phyloP scores from a whole-genome alignment of 2,797 vertebrate species.

The Lindbergichthys nudifrons region DNA sequence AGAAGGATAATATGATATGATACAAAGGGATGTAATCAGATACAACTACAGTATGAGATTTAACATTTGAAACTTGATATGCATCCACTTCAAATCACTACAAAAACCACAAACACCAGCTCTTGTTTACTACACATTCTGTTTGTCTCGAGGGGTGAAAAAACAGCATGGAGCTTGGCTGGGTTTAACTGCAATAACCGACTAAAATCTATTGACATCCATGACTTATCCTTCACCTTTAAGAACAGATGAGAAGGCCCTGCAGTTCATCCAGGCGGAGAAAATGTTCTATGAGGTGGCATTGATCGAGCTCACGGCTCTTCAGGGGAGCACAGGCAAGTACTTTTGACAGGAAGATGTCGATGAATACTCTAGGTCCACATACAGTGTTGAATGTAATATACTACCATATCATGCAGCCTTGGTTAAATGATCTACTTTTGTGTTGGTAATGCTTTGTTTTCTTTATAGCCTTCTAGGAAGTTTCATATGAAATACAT shows the following conservation, averaged over 20 bases:
- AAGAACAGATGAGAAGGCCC: slow-evolving; percentile 87
- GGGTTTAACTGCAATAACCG: slow-evolving; percentile 76
- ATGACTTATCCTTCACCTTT: slow-evolving; percentile 82
- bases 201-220: slow-evolving; percentile 72
- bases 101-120: slow-evolving; percentile 14
- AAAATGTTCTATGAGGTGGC: slow-evolving; percentile 89
- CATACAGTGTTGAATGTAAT: background rate
- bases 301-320: slow-evolving; percentile 82
- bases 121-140: slow-evolving; percentile 21
- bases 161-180: slow-evolving; percentile 39
- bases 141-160: slow-evolving; percentile 38
- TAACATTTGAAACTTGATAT: slow-evolving; percentile 16
- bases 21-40: background rate
- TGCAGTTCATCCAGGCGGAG: slow-evolving; percentile 84
- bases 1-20: background rate
- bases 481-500: background rate
- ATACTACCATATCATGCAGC: background rate
- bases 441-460: slow-evolving; percentile 8
- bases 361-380: background rate
- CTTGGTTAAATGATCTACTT: background rate
- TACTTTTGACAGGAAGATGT: slow-evolving; percentile 43
- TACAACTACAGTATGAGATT: slow-evolving; percentile 4
- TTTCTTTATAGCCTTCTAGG: background rate
- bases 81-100: slow-evolving; percentile 6
- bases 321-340: slow-evolving; percentile 85